Conservation (phyloP, 53 echinoderm and acorn worm genomes). For the Antedon mediterranea region DNA sequence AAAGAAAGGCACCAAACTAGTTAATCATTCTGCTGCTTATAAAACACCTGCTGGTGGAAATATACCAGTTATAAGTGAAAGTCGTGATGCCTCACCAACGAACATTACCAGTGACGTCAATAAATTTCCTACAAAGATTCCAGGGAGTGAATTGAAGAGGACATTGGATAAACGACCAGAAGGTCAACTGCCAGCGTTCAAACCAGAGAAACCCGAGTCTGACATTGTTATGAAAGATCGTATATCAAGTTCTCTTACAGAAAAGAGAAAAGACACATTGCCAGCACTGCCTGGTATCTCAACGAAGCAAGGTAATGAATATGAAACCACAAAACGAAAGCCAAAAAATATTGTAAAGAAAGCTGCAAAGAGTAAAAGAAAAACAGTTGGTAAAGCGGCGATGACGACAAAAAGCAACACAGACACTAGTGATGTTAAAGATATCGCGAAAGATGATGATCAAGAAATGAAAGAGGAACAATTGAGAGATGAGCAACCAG, state of each 20-base stretch:
- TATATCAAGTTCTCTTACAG: background rate
- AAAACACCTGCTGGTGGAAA: background rate
- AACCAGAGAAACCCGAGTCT: background rate
- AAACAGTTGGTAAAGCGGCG: background rate
- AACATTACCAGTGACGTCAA: background rate
- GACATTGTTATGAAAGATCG: background rate
- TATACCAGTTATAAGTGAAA: background rate
- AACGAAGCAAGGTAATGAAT: background rate
- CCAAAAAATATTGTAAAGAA: background rate
- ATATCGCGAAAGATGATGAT: background rate
- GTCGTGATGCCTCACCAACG: background rate
- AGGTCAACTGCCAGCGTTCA: background rate
- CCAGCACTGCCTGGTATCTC: constrained; percentile 5
- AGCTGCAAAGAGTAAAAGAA: background rate
- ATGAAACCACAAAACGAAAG: background rate
- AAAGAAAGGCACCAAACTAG: background rate
- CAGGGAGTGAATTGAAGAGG: background rate
- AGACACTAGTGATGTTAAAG: background rate
- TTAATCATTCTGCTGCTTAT: background rate
- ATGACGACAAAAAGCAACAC: background rate
- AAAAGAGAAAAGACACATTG: background rate
- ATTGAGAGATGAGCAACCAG: background rate
- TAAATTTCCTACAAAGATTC: background rate
- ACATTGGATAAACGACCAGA: background rate
- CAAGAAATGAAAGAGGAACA: background rate